A percentile compares a stretch with the other conserved stretches of the same genome.
phyloP scores from a whole-genome alignment of 2,797 vertebrate species.

The Otolemur crassicaudatus region DNA sequence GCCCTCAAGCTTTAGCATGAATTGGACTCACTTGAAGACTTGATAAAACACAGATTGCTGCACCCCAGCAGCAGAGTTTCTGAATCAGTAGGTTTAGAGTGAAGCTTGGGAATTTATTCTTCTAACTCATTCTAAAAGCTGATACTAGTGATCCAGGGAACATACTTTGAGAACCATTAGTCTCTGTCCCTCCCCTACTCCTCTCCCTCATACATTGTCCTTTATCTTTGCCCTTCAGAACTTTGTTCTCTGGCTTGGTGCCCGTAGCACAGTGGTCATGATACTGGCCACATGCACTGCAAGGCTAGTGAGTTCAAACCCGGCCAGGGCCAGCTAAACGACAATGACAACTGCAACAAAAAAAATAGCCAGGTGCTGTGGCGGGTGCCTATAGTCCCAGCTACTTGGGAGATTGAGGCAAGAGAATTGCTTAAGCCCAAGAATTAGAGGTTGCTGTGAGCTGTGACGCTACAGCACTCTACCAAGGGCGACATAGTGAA shows the following conservation, averaged over 20 bases:
- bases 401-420: no score
- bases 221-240: background rate
- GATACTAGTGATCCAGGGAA: background rate
- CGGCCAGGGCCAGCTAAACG: no score
- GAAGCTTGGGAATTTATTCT: background rate
- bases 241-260: background rate
- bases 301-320: no score
- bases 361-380: no score
- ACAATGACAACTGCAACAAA: no score
- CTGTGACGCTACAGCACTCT: no score
- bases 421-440: no score
- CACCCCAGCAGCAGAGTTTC: background rate
- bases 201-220: background rate
- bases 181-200: background rate
- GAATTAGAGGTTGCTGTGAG: no score
- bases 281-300: no score
- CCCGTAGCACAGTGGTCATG: no score
- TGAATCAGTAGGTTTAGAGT: background rate
- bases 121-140: constrained; percentile 3
- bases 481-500: no score
- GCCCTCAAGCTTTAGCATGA: constrained; percentile 11
- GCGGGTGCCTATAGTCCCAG: no score
- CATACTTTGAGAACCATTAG: background rate
- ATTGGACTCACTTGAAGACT: background rate
- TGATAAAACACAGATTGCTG: background rate